These are phyloP conservation scores for Tetheella fluctuosa DNA, from an alignment of 2,888 invertebrate genomes.

Conservation along the genomic window DNA sequence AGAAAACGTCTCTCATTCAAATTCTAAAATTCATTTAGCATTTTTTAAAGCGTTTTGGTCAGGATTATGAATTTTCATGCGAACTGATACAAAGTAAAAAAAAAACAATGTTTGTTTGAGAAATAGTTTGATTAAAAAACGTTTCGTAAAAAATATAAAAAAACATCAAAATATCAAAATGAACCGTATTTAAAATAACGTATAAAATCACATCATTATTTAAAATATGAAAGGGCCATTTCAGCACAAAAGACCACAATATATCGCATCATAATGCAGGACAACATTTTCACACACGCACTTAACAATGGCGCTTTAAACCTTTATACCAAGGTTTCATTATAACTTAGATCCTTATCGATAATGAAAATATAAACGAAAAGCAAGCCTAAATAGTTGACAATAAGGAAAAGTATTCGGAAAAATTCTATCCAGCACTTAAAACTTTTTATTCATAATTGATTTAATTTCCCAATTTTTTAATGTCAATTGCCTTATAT, in stretches of 20 bases:
- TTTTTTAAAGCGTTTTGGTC: not conserved
- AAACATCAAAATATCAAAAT: not conserved
- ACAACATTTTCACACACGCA: not conserved
- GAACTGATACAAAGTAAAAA: not conserved
- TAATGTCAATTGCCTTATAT: too few species aligned
- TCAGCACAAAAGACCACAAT: not conserved
- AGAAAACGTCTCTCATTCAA: not conserved
- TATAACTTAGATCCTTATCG: not conserved
- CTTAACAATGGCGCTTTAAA: not conserved
- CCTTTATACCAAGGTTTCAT: not conserved
- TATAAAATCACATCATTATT: not conserved
- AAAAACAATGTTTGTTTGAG: not conserved
- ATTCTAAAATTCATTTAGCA: not conserved
- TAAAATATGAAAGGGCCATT: slow-evolving; percentile 1
- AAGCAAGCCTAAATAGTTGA: not conserved
- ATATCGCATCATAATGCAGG: not conserved
- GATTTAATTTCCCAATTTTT: too few species aligned
- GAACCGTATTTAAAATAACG: not conserved
- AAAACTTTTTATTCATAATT: too few species aligned
- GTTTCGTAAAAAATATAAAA: too few species aligned
- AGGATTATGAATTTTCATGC: not conserved
- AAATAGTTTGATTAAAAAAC: too few species aligned
- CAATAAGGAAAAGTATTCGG: not conserved
- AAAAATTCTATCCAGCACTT: not conserved
- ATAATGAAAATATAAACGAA: not conserved